Evolutionary conservation across 2,797 vertebrate genomes (phyloP).

Genomic region (Pogonophryne albipinna): DNA sequence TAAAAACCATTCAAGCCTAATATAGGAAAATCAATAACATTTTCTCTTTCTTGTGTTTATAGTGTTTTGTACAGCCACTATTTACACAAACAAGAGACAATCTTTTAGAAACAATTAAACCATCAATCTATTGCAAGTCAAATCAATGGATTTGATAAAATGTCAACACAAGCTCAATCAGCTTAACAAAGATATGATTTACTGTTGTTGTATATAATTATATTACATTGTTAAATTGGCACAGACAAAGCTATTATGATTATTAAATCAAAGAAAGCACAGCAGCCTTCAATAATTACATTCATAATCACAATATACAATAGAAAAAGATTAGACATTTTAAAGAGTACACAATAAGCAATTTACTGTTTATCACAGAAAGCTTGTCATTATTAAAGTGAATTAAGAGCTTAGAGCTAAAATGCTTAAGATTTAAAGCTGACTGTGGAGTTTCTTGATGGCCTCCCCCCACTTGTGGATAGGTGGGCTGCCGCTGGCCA

Average conservation of each 20-base stretch:
- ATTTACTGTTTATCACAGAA: constrained; percentile 28
- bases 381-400: constrained; percentile 1
- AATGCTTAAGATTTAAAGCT: constrained; percentile 79
- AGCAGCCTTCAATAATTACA: neutral
- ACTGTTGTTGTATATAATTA: neutral
- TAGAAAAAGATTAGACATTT: neutral
- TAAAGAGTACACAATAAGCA: constrained; percentile 5
- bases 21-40: neutral
- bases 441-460: constrained; percentile 76
- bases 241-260: neutral
- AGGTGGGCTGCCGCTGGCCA: constrained; percentile 87
- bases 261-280: neutral
- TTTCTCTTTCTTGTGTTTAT: neutral
- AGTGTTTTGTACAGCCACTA: neutral
- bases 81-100: neutral
- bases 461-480: constrained; percentile 87
- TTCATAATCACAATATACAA: neutral
- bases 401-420: constrained; percentile 26
- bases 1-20: neutral
- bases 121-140: constrained; percentile 1
- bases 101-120: neutral
- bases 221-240: neutral
- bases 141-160: constrained; percentile 1
- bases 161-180: neutral
- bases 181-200: neutral